phyloP scores from a whole-genome alignment of 1,140 invertebrate species.

The Sipha flava region DNA sequence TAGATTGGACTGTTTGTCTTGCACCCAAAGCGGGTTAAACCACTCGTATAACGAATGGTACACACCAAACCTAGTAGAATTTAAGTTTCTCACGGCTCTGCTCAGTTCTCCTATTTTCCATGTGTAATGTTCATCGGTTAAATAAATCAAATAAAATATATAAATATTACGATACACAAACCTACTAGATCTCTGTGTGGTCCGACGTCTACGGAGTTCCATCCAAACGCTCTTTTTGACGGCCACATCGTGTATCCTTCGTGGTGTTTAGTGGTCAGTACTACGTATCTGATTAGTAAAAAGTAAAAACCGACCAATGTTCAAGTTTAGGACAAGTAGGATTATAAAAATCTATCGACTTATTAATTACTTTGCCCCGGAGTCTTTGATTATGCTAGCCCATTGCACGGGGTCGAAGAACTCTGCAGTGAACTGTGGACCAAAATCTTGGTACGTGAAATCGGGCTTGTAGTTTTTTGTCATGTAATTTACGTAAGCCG shows the following conservation, averaged over 20 bases:
- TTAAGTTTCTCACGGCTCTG: constrained; percentile 51
- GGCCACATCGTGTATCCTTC: constrained; percentile 88
- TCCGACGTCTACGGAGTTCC: constrained; percentile 82
- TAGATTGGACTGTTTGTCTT: constrained; percentile 62
- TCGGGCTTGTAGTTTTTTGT: constrained; percentile 64
- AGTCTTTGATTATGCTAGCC: constrained; percentile 62
- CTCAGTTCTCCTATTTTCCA: constrained; percentile 56
- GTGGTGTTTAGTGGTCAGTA: constrained; percentile 89
- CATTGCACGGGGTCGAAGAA: constrained; percentile 70
- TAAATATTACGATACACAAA: too few species aligned
- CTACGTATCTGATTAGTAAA: constrained; percentile 79
- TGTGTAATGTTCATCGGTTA: not conserved
- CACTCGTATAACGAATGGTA: constrained; percentile 88
- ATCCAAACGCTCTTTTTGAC: constrained; percentile 74
- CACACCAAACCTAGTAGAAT: constrained; percentile 61
- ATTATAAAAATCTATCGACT: too few species aligned
- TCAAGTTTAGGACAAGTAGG: too few species aligned
- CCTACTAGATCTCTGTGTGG: constrained; percentile 72
- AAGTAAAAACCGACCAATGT: too few species aligned
- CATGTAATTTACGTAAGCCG: constrained; percentile 54
- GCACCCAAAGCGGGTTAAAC: constrained; percentile 77
- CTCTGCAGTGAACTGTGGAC: constrained; percentile 66
- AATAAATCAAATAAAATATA: not conserved
- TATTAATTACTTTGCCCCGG: constrained; percentile 62
- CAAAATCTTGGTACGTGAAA: constrained; percentile 82